phyloP scores from a whole-genome alignment of 2,113 vertebrate genomes.

The Paramormyrops kingsleyae region DNA sequence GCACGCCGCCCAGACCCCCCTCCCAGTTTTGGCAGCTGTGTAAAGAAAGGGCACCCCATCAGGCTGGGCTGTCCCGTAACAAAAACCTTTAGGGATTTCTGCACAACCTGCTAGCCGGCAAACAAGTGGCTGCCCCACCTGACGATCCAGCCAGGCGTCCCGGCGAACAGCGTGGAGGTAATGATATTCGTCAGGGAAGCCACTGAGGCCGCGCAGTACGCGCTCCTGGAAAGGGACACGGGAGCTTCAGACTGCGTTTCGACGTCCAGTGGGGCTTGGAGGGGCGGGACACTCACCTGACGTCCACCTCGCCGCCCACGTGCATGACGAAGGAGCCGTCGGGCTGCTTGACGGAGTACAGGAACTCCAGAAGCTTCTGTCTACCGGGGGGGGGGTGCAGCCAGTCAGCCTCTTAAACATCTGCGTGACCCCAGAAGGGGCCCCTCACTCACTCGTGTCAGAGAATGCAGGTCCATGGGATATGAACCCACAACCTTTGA shows the following conservation, averaged over 20 bases:
- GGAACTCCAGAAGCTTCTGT: slow-evolving; percentile 85
- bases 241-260: background rate
- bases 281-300: slow-evolving; percentile 70
- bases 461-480: background rate
- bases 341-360: slow-evolving; percentile 81
- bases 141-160: slow-evolving; percentile 84
- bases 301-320: slow-evolving; percentile 86
- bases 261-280: background rate
- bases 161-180: slow-evolving; percentile 72
- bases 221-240: slow-evolving; percentile 62
- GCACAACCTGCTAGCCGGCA: background rate
- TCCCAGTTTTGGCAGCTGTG: slow-evolving; percentile 97
- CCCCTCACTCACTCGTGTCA: background rate
- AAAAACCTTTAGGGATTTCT: background rate
- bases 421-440: background rate
- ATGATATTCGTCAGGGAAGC: slow-evolving; percentile 88
- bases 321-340: slow-evolving; percentile 97
- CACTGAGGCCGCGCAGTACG: slow-evolving; percentile 85
- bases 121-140: slow-evolving; percentile 61
- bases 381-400: slow-evolving; percentile 48
- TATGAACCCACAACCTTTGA: background rate
- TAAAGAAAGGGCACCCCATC: background rate
- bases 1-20: slow-evolving; percentile 86
- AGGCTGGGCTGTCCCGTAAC: background rate
- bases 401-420: background rate